Percentiles rank a stretch among this genome's conserved stretches.
Evolutionary conservation across 1,140 invertebrate genomes (phyloP).

Genomic region (Eulimnadia texana): DNA sequence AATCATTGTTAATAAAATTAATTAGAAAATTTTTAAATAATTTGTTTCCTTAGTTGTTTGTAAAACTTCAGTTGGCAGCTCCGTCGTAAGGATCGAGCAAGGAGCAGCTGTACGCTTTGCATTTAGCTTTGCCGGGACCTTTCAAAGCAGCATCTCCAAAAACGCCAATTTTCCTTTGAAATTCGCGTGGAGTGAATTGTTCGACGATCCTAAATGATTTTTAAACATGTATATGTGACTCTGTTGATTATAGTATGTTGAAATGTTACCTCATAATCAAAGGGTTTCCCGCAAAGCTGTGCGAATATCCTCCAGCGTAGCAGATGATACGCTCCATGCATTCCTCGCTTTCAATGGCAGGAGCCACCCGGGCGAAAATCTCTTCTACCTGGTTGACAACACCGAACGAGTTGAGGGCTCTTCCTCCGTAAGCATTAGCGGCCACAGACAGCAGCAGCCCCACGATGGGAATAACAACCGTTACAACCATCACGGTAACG

Average conservation of each 20-base stretch:
- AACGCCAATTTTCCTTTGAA: background rate
- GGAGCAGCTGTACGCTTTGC: background rate
- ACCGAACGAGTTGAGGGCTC: background rate
- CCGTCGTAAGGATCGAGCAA: background rate
- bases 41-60: background rate
- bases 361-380: background rate
- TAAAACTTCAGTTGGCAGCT: background rate
- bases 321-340: slow-evolving; percentile 9
- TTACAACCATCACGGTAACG: background rate
- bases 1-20: too few species aligned
- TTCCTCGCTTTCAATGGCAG: background rate
- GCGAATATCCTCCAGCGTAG: background rate
- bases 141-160: slow-evolving; percentile 2
- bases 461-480: background rate
- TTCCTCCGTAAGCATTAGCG: background rate
- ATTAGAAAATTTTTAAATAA: background rate
- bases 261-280: background rate
- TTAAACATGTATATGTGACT: background rate
- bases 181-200: background rate
- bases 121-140: background rate
- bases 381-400: background rate
- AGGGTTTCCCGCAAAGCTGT: background rate
- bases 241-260: background rate
- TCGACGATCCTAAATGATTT: background rate
- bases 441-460: background rate